These are phyloP conservation scores for Phalloptychus januarius DNA, from an alignment of 2,797 vertebrate genomes.

Conservation along the genomic window DNA sequence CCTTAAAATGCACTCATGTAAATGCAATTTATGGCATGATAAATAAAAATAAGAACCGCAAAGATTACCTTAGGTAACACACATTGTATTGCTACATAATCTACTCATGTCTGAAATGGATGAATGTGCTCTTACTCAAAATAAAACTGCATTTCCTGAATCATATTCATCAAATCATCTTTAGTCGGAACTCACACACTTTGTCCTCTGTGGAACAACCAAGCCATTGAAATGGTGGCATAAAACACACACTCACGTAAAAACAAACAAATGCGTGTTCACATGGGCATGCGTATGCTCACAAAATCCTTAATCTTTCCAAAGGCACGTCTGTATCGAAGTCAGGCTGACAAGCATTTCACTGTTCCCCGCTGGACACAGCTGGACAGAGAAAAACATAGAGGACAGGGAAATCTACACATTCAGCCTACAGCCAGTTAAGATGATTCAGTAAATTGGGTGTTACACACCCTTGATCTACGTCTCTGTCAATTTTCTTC, in stretches of 20 bases:
- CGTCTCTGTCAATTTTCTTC: constrained; percentile 21
- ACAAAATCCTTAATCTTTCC: constrained; percentile 69
- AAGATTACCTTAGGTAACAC: neutral
- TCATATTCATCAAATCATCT: constrained; percentile 50
- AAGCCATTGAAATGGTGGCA: constrained; percentile 76
- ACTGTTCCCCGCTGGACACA: constrained; percentile 78
- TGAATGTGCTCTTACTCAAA: neutral
- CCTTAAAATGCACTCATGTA: neutral
- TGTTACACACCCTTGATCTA: constrained; percentile 29
- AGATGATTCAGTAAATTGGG: constrained; percentile 35
- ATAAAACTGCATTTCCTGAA: constrained; percentile 36
- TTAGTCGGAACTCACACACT: constrained; percentile 55
- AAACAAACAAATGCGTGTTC: constrained; percentile 25
- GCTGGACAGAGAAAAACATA: constrained; percentile 75
- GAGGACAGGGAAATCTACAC: constrained; percentile 62
- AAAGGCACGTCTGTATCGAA: constrained; percentile 78
- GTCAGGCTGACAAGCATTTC: constrained; percentile 78
- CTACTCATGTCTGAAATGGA: neutral
- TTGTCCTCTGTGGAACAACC: constrained; percentile 71
- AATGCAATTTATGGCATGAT: neutral
- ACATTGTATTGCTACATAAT: neutral
- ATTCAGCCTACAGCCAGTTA: constrained; percentile 52
- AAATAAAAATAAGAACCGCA: neutral
- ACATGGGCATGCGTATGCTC: constrained; percentile 13
- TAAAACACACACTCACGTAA: constrained; percentile 33